Conservation (phyloP, 2,113 vertebrate species). For the Spea bombifrons region DNA sequence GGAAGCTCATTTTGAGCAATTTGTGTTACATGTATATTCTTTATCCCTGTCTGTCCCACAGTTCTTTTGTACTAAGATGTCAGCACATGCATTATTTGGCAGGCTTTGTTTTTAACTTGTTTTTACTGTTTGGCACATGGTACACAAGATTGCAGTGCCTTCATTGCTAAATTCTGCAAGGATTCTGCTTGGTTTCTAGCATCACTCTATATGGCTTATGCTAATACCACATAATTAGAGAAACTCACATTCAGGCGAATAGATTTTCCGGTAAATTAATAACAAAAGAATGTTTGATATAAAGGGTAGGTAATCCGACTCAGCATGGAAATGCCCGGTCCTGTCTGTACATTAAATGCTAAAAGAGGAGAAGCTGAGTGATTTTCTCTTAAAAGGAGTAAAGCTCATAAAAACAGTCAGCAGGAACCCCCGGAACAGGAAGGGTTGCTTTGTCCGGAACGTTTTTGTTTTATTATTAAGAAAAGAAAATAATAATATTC, state of each 20-base stretch:
- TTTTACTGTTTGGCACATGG: neutral
- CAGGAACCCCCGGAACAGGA: conserved; percentile 64
- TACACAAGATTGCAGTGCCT: neutral
- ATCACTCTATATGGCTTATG: conserved; percentile 52
- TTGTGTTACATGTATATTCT: too few relatives aligned
- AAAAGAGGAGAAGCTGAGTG: conserved; percentile 58
- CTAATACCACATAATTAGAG: conserved; percentile 61
- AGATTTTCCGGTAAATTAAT: conserved; percentile 56
- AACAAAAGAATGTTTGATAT: conserved; percentile 56
- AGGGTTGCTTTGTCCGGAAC: conserved; percentile 61
- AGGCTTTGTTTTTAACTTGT: neutral
- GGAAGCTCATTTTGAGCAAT: too few relatives aligned
- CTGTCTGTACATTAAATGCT: conserved; percentile 56
- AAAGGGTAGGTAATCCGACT: conserved; percentile 62
- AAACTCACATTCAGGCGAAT: conserved; percentile 52
- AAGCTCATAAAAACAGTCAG: conserved; percentile 62
- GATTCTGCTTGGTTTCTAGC: neutral
- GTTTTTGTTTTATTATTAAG: conserved; percentile 57
- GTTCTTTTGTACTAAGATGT: too few relatives aligned
- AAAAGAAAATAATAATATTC: conserved; percentile 64
- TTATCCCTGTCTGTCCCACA: too few relatives aligned
- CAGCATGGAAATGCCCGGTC: conserved; percentile 54
- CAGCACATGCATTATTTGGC: neutral
- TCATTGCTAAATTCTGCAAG: neutral
- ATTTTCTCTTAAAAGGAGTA: conserved; percentile 64